phyloP scores from a whole-genome alignment of 2,888 invertebrate genomes.

The Cabera pusaria region DNA sequence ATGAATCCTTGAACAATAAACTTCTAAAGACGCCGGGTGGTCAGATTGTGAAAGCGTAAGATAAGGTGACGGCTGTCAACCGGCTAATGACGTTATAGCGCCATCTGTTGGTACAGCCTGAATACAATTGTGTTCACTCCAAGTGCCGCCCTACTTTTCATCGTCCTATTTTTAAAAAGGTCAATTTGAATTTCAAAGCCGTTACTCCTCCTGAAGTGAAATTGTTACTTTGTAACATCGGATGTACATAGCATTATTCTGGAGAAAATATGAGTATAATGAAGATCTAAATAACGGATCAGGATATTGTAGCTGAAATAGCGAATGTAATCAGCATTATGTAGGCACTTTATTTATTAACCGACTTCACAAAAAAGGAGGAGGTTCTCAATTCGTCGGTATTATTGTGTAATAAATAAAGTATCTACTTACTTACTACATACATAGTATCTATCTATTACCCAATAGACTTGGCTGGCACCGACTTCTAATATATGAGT shows the following conservation, averaged over 20 bases:
- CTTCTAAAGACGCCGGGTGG: slow-evolving; percentile 34
- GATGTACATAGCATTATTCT: slow-evolving; percentile 14
- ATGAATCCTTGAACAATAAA: slow-evolving; percentile 35
- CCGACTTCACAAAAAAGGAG: too few species aligned
- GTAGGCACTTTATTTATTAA: too few species aligned
- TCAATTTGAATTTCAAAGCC: slow-evolving; percentile 32
- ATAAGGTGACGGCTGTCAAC: slow-evolving; percentile 41
- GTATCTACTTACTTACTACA: too few species aligned
- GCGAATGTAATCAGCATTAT: too few species aligned
- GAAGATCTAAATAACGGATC: neutral
- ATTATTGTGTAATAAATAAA: too few species aligned
- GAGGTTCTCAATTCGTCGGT: too few species aligned
- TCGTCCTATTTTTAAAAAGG: slow-evolving; percentile 37
- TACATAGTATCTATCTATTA: too few species aligned
- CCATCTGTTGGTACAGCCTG: slow-evolving; percentile 17
- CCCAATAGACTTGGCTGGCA: too few species aligned
- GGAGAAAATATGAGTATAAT: slow-evolving; percentile 13
- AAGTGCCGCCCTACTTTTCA: slow-evolving; percentile 35
- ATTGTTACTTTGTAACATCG: slow-evolving; percentile 14
- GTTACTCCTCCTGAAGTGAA: slow-evolving; percentile 15
- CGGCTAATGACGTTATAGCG: slow-evolving; percentile 40
- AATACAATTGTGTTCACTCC: slow-evolving; percentile 38
- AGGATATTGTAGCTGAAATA: neutral
- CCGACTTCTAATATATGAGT: too few species aligned
- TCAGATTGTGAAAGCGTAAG: slow-evolving; percentile 41